Conservation (phyloP, 2,888 invertebrate species). For the Trachelus tabidus region DNA sequence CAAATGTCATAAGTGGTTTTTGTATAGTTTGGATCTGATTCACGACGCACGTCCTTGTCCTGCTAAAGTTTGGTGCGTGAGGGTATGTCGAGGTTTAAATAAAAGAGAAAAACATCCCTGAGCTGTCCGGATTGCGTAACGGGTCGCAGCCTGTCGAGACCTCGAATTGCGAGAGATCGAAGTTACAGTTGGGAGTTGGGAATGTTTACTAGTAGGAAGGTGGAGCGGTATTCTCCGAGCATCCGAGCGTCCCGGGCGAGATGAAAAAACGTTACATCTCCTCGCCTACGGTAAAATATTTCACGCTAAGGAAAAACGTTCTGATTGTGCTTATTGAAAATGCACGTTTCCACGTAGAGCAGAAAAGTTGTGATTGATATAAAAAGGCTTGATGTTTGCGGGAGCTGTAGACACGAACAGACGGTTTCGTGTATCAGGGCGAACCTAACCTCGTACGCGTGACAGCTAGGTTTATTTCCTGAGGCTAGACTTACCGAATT, state of each 20-base stretch:
- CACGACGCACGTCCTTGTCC: neutral
- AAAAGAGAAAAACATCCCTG: neutral
- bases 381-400: neutral
- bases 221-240: conserved; percentile 15
- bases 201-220: conserved; percentile 46
- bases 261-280: conserved; percentile 51
- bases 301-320: neutral
- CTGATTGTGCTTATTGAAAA: neutral
- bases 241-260: conserved; percentile 29
- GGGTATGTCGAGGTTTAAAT: neutral
- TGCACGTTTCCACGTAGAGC: neutral
- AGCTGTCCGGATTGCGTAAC: neutral
- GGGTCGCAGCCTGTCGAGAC: neutral
- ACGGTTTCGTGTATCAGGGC: neutral
- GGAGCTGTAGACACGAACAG: neutral
- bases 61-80: neutral
- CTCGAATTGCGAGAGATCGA: conserved; percentile 7
- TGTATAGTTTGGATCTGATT: neutral
- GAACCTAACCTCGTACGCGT: conserved; percentile 10
- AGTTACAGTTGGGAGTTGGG: conserved; percentile 19
- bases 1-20: neutral
- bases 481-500: neutral
- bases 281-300: conserved; percentile 38
- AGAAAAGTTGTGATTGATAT: neutral
- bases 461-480: neutral